Evolutionary conservation across 2,113 vertebrate genomes (phyloP).

Genomic region (Mastomys natalensis): DNA sequence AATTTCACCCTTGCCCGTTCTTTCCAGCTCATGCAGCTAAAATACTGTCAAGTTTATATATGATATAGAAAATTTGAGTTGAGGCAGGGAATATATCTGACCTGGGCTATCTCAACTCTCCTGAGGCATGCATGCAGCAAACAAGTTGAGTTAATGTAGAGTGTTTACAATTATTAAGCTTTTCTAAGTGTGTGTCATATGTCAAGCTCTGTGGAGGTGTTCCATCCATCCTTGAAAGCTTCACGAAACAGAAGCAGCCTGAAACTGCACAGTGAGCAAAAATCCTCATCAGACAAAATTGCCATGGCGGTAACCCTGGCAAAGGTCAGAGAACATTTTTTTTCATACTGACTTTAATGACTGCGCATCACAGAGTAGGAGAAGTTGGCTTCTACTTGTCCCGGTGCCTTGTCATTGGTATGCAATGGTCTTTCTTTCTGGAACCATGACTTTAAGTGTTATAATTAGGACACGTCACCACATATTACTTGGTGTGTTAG

Average conservation of each 20-base stretch:
- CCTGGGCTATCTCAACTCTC: slow-evolving; percentile 56
- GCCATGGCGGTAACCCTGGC: slow-evolving; percentile 39
- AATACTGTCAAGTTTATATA: slow-evolving; percentile 28
- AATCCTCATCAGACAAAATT: slow-evolving; percentile 66
- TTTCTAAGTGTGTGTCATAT: slow-evolving; percentile 78
- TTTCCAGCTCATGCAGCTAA: not conserved
- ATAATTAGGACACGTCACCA: not conserved
- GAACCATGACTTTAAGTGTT: not conserved
- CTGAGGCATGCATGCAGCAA: slow-evolving; percentile 62
- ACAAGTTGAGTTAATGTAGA: slow-evolving; percentile 62
- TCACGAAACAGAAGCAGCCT: slow-evolving; percentile 61
- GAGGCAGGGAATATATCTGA: slow-evolving; percentile 30
- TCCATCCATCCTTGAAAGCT: slow-evolving; percentile 47
- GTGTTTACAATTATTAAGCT: slow-evolving; percentile 83
- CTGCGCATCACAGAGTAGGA: not conserved
- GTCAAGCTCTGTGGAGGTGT: slow-evolving; percentile 22
- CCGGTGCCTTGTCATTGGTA: not conserved
- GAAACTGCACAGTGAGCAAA: slow-evolving; percentile 72
- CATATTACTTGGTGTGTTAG: not conserved
- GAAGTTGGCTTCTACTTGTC: not conserved
- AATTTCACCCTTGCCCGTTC: not conserved
- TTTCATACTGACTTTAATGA: slow-evolving; percentile 64
- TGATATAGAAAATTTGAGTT: slow-evolving; percentile 46
- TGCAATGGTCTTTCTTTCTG: not conserved
- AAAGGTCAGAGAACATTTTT: slow-evolving; percentile 76